Percentiles rank a stretch among this genome's conserved stretches.
phyloP scores from a whole-genome alignment of 2,888 invertebrate genomes.

The Magallana nippona region DNA sequence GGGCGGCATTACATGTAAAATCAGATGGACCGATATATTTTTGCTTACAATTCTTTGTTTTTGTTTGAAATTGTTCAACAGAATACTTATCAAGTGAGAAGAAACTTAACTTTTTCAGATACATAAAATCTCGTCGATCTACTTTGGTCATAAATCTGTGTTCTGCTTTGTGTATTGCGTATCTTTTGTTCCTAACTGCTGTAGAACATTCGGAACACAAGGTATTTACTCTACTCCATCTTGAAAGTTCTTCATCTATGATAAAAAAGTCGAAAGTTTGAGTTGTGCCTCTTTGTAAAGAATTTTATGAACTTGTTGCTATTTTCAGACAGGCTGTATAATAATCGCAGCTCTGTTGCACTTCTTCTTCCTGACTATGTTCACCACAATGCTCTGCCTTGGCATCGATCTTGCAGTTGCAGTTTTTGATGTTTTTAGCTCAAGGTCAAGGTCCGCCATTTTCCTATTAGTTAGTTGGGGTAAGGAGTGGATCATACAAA shows the following conservation, averaged over 20 bases:
- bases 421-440: slow-evolving; percentile 74
- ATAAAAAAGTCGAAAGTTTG: neutral
- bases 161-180: slow-evolving; percentile 70
- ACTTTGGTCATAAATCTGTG: slow-evolving; percentile 72
- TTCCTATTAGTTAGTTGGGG: slow-evolving; percentile 69
- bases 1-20: neutral
- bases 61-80: no score
- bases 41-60: no score
- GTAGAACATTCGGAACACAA: slow-evolving; percentile 62
- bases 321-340: slow-evolving; percentile 68
- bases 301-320: neutral
- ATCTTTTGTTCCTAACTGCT: slow-evolving; percentile 70
- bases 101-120: slow-evolving; percentile 52
- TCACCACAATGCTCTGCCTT: slow-evolving; percentile 75
- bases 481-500: slow-evolving; percentile 40
- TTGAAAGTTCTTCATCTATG: neutral
- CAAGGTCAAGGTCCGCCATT: slow-evolving; percentile 62
- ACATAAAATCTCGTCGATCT: slow-evolving; percentile 71
- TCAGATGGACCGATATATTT: slow-evolving; percentile 21
- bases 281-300: neutral
- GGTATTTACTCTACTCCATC: slow-evolving; percentile 47
- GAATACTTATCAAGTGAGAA: no score
- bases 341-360: slow-evolving; percentile 72
- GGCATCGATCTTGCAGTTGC: slow-evolving; percentile 75
- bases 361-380: slow-evolving; percentile 75